These are phyloP conservation scores for Etheostoma perlongum DNA, from an alignment of 2,797 vertebrate genomes.

Conservation along the genomic window DNA sequence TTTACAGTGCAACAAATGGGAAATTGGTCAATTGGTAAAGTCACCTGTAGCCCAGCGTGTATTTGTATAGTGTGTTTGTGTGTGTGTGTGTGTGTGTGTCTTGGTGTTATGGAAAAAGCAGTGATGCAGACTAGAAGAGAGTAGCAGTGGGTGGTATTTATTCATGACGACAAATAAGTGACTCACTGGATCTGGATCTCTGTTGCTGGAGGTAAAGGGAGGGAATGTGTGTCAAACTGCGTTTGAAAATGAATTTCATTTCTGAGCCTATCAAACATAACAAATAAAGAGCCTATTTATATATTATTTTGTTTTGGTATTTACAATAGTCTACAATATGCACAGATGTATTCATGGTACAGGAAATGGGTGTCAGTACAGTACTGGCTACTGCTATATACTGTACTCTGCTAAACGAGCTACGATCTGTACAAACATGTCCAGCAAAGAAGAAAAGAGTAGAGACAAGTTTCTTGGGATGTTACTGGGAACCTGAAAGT, in stretches of 20 bases:
- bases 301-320: conserved; percentile 2
- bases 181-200: conserved; percentile 68
- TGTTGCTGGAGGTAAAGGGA: conserved; percentile 45
- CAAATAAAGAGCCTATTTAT: conserved; percentile 28
- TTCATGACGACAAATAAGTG: conserved; percentile 74
- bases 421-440: no score
- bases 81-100: conserved; percentile 1
- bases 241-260: conserved; percentile 42
- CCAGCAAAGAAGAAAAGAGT: background rate
- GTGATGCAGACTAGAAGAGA: conserved; percentile 55
- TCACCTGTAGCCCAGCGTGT: conserved; percentile 8
- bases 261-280: conserved; percentile 26
- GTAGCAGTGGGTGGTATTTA: conserved; percentile 74
- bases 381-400: background rate
- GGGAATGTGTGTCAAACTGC: conserved; percentile 3
- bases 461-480: background rate
- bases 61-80: conserved; percentile 14
- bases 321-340: conserved; percentile 4
- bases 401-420: background rate
- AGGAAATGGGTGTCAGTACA: background rate
- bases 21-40: conserved; percentile 16
- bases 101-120: conserved; percentile 47
- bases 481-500: background rate
- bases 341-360: conserved; percentile 4
- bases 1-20: conserved; percentile 7